A percentile compares a stretch with the other conserved stretches of the same genome.
Conservation (phyloP, 2,888 invertebrate species). For the Tinea semifulvella region DNA sequence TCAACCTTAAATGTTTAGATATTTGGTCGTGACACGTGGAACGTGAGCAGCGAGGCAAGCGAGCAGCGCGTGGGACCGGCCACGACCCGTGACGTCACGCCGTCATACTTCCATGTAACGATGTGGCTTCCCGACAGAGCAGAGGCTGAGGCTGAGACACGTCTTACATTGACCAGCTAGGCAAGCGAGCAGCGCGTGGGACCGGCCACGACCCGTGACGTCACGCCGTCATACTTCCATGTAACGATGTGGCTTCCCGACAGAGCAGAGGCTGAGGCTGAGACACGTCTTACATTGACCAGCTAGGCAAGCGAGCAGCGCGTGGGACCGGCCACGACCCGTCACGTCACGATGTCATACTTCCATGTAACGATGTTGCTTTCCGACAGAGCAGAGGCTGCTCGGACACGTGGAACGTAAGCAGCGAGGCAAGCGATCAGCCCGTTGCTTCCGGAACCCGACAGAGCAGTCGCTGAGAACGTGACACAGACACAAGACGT, state of each 20-base stretch:
- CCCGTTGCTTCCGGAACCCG: slow-evolving; percentile 11
- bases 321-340: slow-evolving; percentile 14
- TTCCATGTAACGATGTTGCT: slow-evolving; percentile 6
- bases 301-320: slow-evolving; percentile 6
- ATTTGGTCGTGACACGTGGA: slow-evolving; percentile 1
- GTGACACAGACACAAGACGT: too few relatives aligned
- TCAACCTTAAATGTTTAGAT: neutral
- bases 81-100: slow-evolving; percentile 11
- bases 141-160: too few relatives aligned
- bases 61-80: slow-evolving; percentile 13
- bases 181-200: slow-evolving; percentile 11
- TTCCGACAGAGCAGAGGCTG: neutral
- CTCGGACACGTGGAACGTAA: too few relatives aligned
- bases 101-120: neutral
- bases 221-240: neutral
- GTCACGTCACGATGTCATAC: neutral
- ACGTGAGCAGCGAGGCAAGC: slow-evolving; percentile 11
- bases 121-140: slow-evolving; percentile 1
- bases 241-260: slow-evolving; percentile 7
- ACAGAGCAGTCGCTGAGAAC: too few relatives aligned
- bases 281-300: too few relatives aligned
- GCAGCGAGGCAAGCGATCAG: slow-evolving; percentile 4
- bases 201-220: slow-evolving; percentile 13
- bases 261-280: neutral
- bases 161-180: slow-evolving; percentile 11